Evolutionary conservation across 1,140 invertebrate genomes (phyloP).

Genomic region (Euwallacea similis): DNA sequence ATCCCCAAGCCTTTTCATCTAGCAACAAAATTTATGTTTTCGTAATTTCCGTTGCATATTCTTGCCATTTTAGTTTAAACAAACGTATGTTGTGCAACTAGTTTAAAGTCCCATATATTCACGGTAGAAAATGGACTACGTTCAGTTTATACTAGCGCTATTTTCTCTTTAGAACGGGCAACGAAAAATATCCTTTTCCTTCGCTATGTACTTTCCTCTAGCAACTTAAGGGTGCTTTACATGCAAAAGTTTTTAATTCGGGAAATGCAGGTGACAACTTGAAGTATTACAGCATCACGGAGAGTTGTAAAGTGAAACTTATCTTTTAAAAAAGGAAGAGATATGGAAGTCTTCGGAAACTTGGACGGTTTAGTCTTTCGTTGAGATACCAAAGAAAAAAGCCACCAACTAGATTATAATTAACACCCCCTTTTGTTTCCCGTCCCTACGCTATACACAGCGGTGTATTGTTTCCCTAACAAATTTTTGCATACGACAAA

Average conservation of each 20-base stretch:
- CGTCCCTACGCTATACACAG: too few relatives aligned
- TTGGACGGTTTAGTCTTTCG: too few relatives aligned
- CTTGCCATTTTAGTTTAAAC: background rate
- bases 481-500: too few relatives aligned
- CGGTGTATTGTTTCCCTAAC: too few relatives aligned
- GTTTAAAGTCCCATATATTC: constrained; percentile 5
- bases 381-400: too few relatives aligned
- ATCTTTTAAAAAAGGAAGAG: too few relatives aligned
- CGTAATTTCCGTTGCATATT: background rate
- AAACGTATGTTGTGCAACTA: background rate
- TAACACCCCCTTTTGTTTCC: too few relatives aligned
- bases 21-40: too few relatives aligned
- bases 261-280: constrained; percentile 1
- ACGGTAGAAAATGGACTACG: background rate
- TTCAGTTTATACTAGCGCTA: background rate
- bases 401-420: too few relatives aligned
- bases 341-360: too few relatives aligned
- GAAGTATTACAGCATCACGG: background rate
- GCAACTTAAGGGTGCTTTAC: background rate
- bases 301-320: too few relatives aligned
- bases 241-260: constrained; percentile 2
- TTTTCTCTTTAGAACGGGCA: background rate
- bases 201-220: background rate
- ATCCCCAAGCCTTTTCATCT: too few relatives aligned
- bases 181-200: background rate